Conservation (phyloP, 2,797 vertebrate species). For the Scarus forsteni region DNA sequence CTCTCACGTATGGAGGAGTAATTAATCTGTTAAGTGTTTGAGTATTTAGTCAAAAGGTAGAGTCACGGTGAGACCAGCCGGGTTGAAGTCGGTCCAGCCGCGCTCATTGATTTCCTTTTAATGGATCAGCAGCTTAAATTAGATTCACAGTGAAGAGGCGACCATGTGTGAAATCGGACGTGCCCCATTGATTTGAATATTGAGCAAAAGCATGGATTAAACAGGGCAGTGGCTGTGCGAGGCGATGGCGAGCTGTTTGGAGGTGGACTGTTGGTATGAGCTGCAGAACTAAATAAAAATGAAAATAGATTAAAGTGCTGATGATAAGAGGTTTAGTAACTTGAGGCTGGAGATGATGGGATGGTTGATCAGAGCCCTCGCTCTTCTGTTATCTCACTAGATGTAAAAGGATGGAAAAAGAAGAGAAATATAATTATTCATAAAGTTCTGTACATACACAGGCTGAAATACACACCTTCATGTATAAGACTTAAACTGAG, state of each 20-base stretch:
- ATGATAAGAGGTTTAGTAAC: too few species aligned
- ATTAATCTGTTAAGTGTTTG: too few species aligned
- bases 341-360: too few species aligned
- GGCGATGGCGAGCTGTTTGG: background rate
- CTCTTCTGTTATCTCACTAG: too few species aligned
- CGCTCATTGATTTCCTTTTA: constrained; percentile 73
- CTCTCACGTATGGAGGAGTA: too few species aligned
- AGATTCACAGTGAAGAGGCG: constrained; percentile 63
- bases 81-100: constrained; percentile 16
- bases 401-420: too few species aligned
- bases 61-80: background rate
- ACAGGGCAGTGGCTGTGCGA: constrained; percentile 1
- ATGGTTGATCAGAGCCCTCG: too few species aligned
- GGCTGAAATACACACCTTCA: too few species aligned
- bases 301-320: too few species aligned
- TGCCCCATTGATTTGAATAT: constrained; percentile 81
- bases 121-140: constrained; percentile 74
- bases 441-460: too few species aligned
- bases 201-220: constrained; percentile 29
- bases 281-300: background rate
- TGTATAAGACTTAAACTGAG: too few species aligned
- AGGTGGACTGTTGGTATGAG: background rate
- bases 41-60: background rate
- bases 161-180: constrained; percentile 87
- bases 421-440: too few species aligned